Evolutionary conservation across 2,888 invertebrate species (phyloP), one percentile per base, ranked within the genome.

Genomic region (Drosophila testacea): DNA sequence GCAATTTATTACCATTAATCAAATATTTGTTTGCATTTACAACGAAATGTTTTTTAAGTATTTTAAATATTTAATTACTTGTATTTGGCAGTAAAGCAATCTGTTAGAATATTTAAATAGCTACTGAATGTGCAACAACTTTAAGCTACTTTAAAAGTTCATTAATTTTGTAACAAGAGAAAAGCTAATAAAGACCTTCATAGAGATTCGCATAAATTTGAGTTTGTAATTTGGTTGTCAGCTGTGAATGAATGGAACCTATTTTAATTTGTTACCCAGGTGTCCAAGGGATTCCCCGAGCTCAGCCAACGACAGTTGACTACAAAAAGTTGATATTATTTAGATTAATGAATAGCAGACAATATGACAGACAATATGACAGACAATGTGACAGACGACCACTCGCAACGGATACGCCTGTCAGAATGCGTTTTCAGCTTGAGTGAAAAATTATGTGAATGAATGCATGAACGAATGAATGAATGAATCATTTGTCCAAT

Each of bases 281-380:
- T 71, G 64, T 59, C 57, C 61, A 13, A 3, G 75, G 71, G 77
- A 76, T 44, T 76, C 64, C 64, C 76, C 64, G 30, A 30, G 28
- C 39, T 44, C 11, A 50, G 44, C 34, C 48, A 41, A 22, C 50
- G 64, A 68, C 77, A 61, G 62, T 38, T 30, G 44, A 50, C 54
- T 16, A 38, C 66, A 77, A 79, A 77, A 77, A 79, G 72, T 65
- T 80, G 70, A 69, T 70, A 73, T 70, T 75, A 77, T 77, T 67
- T 73, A 77, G 72, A 78, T 80, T 67, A 75, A 80, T 77, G 77
- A 79, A 71, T 65, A 69, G 28, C 48, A 39, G 16, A 62, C 63
- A 65, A 44, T 52, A 48, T 73, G 57, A 41, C 48, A 39, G 16
- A 62, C 63, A 65, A 44, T 52, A 48, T 73, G 57, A 41, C 64